Conservation (phyloP, 2,113 vertebrate species). For the Parotia lawesii region DNA sequence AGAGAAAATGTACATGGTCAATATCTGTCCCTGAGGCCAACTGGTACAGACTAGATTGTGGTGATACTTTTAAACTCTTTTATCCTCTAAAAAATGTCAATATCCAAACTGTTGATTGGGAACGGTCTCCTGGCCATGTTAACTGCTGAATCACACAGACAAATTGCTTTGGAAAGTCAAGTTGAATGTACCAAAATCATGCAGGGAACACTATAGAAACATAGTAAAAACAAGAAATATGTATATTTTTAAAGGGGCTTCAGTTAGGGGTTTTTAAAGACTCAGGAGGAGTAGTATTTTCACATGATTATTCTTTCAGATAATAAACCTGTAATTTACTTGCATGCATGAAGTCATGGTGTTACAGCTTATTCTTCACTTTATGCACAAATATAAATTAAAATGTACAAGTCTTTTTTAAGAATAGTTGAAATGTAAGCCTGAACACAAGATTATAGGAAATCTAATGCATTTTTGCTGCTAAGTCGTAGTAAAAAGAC, state of each 20-base stretch:
- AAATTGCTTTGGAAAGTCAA: neutral
- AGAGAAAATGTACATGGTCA: neutral
- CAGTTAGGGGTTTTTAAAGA: neutral
- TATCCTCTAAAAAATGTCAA: neutral
- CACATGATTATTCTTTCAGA: neutral
- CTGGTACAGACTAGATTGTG: neutral
- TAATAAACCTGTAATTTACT: neutral
- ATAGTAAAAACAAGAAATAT: neutral
- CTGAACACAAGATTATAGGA: neutral
- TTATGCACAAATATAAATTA: neutral
- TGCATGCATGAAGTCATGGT: neutral
- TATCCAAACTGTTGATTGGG: neutral
- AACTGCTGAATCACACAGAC: neutral
- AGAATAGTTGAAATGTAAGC: neutral
- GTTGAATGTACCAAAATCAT: neutral
- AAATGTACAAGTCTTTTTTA: neutral
- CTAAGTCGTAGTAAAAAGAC: neutral
- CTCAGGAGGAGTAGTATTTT: fast-evolving
- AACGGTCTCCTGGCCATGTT: neutral
- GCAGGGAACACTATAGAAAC: neutral
- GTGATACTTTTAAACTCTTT: neutral
- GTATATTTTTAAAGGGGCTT: neutral
- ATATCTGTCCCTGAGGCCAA: neutral
- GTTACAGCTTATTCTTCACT: neutral
- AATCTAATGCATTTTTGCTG: neutral